phyloP scores from a whole-genome alignment of 2,797 vertebrate genomes.

The Botia almorhae region DNA sequence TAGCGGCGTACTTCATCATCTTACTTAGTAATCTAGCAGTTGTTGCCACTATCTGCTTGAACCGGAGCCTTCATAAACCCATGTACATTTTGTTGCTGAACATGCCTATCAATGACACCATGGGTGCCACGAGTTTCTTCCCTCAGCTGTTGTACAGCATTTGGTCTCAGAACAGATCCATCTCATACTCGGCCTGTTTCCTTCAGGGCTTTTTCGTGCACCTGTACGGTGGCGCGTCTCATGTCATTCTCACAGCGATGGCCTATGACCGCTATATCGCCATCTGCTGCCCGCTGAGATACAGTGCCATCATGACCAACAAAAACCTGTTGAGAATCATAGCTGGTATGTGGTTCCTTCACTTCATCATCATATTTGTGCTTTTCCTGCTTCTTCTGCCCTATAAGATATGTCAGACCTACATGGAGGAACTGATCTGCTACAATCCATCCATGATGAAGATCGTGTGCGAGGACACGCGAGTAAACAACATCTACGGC shows the following conservation, averaged over 20 bases:
- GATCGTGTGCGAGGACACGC: slow-evolving; percentile 71
- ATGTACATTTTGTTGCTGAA: slow-evolving; percentile 77
- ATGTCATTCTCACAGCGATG: slow-evolving; percentile 77
- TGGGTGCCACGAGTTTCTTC: slow-evolving; percentile 71
- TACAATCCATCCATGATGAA: slow-evolving; percentile 75
- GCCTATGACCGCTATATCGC: slow-evolving; percentile 80
- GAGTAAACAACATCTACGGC: slow-evolving; percentile 72
- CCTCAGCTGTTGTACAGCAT: slow-evolving; percentile 70
- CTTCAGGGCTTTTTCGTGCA: slow-evolving; percentile 74
- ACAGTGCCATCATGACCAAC: slow-evolving; percentile 70
- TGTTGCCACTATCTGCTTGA: slow-evolving; percentile 60
- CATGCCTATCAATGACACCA: slow-evolving; percentile 70
- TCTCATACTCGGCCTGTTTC: slow-evolving; percentile 64
- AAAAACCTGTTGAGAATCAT: slow-evolving; percentile 60
- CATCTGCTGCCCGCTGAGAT: slow-evolving; percentile 77
- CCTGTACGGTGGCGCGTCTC: slow-evolving; percentile 71
- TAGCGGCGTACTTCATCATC: slow-evolving; percentile 65
- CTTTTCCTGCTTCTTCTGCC: slow-evolving; percentile 53
- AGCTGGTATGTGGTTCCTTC: slow-evolving; percentile 58
- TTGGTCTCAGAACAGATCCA: slow-evolving; percentile 63
- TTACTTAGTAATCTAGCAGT: slow-evolving; percentile 67
- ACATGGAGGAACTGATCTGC: slow-evolving; percentile 72
- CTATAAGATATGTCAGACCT: slow-evolving; percentile 64
- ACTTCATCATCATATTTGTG: slow-evolving; percentile 24
- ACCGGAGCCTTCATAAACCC: slow-evolving; percentile 70